Percentiles rank a stretch among this genome's conserved stretches.
phyloP scores from a whole-genome alignment of 2,888 invertebrate genomes.

The Tortricodes alternella region DNA sequence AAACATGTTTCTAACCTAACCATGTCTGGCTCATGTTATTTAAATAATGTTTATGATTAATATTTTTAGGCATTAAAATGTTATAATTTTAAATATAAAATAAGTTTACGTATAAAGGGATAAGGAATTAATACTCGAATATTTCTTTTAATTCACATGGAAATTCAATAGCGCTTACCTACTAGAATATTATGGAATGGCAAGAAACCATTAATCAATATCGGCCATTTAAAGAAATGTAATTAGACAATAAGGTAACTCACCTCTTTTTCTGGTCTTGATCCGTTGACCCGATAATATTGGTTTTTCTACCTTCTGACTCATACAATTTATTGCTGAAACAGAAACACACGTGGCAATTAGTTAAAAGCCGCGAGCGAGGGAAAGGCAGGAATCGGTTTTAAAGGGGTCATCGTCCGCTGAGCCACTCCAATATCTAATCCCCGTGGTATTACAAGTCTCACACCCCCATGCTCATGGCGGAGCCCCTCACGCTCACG shows the following conservation, averaged over 20 bases:
- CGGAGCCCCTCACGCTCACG: conserved; percentile 44
- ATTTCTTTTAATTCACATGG: neutral
- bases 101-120: no score
- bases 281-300: conserved; percentile 99
- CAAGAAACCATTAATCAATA: conserved; percentile 24
- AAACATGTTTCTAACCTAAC: no score
- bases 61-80: no score
- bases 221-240: conserved; percentile 26
- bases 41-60: no score
- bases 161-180: neutral
- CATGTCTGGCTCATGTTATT: no score
- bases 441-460: conserved; percentile 6
- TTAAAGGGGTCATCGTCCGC: conserved; percentile 71
- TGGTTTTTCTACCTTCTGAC: conserved; percentile 99
- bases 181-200: neutral
- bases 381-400: conserved; percentile 49
- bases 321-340: conserved; percentile 98
- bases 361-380: conserved; percentile 44
- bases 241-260: conserved; percentile 47
- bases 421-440: conserved; percentile 40
- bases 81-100: no score
- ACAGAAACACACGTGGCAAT: conserved; percentile 80
- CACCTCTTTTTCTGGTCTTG: conserved; percentile 99
- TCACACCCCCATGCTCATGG: conserved; percentile 43
- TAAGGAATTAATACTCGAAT: neutral